These are phyloP conservation scores for Invenusta paracnida DNA, from an alignment of 2,888 invertebrate genomes.

Conservation along the genomic window DNA sequence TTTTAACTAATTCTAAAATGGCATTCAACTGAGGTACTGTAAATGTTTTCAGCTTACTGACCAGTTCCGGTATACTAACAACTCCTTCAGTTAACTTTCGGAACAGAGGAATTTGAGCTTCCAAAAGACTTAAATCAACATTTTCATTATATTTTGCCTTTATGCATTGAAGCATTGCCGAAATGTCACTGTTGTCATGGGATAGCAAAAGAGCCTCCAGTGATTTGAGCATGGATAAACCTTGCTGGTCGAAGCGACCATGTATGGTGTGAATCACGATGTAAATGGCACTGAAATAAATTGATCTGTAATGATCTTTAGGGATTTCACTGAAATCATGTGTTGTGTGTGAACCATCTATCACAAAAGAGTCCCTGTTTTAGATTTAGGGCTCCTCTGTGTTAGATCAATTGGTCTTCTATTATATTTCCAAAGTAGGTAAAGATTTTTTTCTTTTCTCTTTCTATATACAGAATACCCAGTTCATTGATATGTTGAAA, in stretches of 20 bases:
- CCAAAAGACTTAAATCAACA: not conserved
- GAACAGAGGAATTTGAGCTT: not conserved
- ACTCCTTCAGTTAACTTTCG: not conserved
- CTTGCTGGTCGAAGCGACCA: no score
- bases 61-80: not conserved
- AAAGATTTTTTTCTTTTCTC: not conserved
- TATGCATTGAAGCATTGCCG: not conserved
- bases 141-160: not conserved
- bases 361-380: not conserved
- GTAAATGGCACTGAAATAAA: no score
- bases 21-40: not conserved
- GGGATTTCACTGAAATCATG: no score
- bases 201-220: not conserved
- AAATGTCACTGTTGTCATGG: not conserved
- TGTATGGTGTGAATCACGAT: no score
- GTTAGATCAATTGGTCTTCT: not conserved
- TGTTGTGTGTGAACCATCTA: no score
- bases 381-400: no score
- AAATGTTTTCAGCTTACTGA: not conserved
- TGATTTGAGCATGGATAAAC: not conserved
- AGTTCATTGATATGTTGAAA: slow-evolving; percentile 10
- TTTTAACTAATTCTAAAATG: not conserved
- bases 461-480: not conserved
- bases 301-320: no score
- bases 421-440: not conserved